Evolutionary conservation across 2,797 vertebrate species (phyloP), one percentile per base, ranked within the genome.

Genomic region (Kryptopterus vitreolus): DNA sequence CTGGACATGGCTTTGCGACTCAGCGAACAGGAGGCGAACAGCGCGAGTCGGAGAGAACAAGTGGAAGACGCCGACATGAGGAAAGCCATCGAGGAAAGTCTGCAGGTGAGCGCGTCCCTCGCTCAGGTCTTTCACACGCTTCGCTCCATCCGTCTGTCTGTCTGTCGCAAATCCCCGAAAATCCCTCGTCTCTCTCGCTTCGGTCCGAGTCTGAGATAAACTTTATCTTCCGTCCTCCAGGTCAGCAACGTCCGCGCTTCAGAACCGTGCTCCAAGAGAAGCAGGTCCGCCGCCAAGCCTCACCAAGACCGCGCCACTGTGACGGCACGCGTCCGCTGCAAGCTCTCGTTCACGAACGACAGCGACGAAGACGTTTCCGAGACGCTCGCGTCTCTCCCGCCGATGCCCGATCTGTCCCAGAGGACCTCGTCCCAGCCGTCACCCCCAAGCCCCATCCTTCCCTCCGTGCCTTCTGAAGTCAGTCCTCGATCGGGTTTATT

Each of bases 21-120:
- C 87, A 98, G 97, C 81, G 92, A 96, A 84, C 94, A 95, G 88
- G 96, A 98, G 91, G 96, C 96, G 76, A 95, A 86, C 52, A 82
- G 90, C 74, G 88, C 91, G 13, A 95, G 94, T 11, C 91, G 89
- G 69, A 92, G 91, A 79, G 91, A 89, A 85, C 93, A 95, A 84
- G 91, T 95, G 84, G 96, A 98, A 83, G 95, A 98, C 33, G 93
- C 92, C 50, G 94, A 95, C 57, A 77, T 99, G 88, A 95, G 89
- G 91, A 96, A 94, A 86, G 97, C 96, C 87, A 96, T 98, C 75
- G 93, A 93, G 29, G 94, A 97, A 89, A 99, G 97, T 88, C 92
- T 96, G 70, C 91, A 87, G 70, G 97, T 98, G 93, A 95, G 92
- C 57, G 38, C 8, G 38, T 43, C 38, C 8, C 8, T 43, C 38